Conservation (phyloP, 1,140 invertebrate genomes). For the Galendromus occidentalis region DNA sequence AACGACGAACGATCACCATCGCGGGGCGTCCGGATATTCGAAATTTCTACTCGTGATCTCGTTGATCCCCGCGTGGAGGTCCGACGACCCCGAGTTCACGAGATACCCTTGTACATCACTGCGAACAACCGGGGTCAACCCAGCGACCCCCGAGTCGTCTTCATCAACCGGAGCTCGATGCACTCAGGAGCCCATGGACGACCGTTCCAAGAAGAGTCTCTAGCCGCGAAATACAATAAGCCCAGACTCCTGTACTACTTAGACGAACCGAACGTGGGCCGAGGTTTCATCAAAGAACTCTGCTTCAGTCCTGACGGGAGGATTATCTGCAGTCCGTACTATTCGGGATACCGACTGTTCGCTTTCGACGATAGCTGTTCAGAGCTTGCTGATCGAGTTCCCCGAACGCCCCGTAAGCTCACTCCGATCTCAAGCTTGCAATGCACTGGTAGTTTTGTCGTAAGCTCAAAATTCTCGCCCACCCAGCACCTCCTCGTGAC, state of each 20-base stretch:
- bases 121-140: slow-evolving; percentile 6
- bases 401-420: slow-evolving; percentile 30
- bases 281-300: slow-evolving; percentile 55
- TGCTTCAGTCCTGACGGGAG: slow-evolving; percentile 72
- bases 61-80: slow-evolving; percentile 15
- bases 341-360: slow-evolving; percentile 55
- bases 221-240: slow-evolving; percentile 36
- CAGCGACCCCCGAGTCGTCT: not conserved
- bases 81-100: slow-evolving; percentile 15
- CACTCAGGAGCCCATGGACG: not conserved
- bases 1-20: too few species aligned
- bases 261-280: slow-evolving; percentile 65
- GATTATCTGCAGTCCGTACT: slow-evolving; percentile 69
- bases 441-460: slow-evolving; percentile 59
- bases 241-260: slow-evolving; percentile 59
- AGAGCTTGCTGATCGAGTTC: slow-evolving; percentile 48
- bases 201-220: not conserved
- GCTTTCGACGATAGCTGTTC: slow-evolving; percentile 53
- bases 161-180: slow-evolving; percentile 4
- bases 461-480: slow-evolving; percentile 75
- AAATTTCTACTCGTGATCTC: not conserved
- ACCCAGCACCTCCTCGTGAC: slow-evolving; percentile 60
- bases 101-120: slow-evolving; percentile 13
- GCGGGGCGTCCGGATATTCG: not conserved
- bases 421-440: slow-evolving; percentile 44